These are phyloP conservation scores for Corticium candelabrum DNA, from an alignment of 37 sponge, comb jelly and placozoan genomes.

Conservation along the genomic window DNA sequence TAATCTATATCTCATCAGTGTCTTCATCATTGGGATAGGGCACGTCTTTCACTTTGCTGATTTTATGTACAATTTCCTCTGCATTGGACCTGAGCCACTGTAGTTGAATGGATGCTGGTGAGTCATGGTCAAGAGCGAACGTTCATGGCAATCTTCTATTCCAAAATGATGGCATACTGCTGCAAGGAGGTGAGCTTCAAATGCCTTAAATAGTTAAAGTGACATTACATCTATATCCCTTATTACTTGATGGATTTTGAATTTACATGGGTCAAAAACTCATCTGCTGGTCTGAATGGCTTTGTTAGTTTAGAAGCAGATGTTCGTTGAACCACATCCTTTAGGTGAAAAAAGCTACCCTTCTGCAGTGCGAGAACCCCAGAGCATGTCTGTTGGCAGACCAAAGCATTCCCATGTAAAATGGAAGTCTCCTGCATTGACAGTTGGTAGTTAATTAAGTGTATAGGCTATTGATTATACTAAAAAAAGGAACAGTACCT, in stretches of 20 bases:
- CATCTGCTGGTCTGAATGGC: background rate
- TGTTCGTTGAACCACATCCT: background rate
- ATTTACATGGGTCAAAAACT: background rate
- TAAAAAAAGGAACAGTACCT: background rate
- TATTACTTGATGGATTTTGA: background rate
- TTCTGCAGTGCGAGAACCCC: background rate
- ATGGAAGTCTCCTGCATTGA: background rate
- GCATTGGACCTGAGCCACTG: background rate
- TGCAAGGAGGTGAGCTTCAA: background rate
- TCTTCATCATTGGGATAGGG: background rate
- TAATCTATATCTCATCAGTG: background rate
- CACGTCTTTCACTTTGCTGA: background rate
- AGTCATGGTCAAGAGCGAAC: background rate
- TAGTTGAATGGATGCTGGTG: background rate
- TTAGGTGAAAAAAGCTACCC: background rate
- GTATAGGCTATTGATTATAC: too few relatives aligned
- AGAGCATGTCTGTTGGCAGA: background rate
- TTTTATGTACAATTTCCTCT: background rate
- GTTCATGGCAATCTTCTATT: too few relatives aligned
- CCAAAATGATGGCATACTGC: background rate
- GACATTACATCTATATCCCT: background rate
- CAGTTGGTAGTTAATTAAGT: too few relatives aligned
- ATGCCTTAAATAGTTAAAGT: background rate
- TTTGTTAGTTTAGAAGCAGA: background rate
- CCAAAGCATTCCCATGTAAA: background rate